Base-by-base conservation (phyloP, 1,140 invertebrate species). In the Rhizoglyphus robini region DNA sequence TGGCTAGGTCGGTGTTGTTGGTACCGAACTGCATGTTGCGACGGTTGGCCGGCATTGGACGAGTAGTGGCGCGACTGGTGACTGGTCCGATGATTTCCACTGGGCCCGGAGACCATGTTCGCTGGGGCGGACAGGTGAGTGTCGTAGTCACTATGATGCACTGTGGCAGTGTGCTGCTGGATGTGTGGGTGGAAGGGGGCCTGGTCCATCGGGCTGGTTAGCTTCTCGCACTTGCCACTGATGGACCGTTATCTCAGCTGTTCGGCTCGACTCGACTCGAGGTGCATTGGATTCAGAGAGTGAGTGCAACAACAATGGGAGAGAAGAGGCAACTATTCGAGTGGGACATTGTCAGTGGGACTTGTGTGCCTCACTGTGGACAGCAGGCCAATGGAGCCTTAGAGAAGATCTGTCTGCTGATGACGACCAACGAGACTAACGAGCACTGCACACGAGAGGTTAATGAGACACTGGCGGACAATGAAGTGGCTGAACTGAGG, bases 131-230 rank as follows among this genome's bases (percentile, higher is more conserved):
- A 59, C 25, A 27, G 57, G n/a, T 29, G 57, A 31, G 5, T 8
- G 4, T 31, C 5, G 31, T 32, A 4, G 25, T 34, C 58, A 27
- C 38, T 60, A 46, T 60, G 58, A 46, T 60, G 58, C 36, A 60
- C 58, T 15, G 58, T 60, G 2, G 30, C 58, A 34, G 15, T 60
- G 29, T 60, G 58, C 29, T 32, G 58, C 27, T 60, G 58, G 31
- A 60, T 46, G 27, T 60, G 15, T 13, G 15, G 47, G 4, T 49
- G 48, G 2, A 20, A 2, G 13, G 15, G 23, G 13, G 48, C 48
- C 48, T 20, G 15, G 36, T 41, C 36, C 36, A 41, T 41, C 18
- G 18, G n/a, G n/a, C n/a, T n/a, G n/a, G n/a, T n/a, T n/a, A n/a
- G n/a, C n/a, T n/a, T n/a, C n/a, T n/a, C n/a, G n/a, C n/a, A n/a